Evolutionary conservation across 2,113 vertebrate species (phyloP).

Genomic region (Pangasianodon gigas): DNA sequence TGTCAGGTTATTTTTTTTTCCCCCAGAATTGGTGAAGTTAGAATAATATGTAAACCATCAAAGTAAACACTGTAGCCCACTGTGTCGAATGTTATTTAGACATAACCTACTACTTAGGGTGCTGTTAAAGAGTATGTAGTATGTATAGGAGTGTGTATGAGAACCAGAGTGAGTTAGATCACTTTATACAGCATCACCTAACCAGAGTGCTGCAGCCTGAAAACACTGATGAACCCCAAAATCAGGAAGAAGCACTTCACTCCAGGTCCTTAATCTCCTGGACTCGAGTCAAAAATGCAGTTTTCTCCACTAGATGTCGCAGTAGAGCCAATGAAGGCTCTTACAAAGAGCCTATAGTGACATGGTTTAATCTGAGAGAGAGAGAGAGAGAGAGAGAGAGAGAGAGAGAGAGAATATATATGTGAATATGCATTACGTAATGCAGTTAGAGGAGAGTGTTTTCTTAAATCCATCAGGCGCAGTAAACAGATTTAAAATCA

Average conservation of each 20-base stretch:
- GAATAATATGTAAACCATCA: not conserved
- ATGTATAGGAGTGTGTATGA: not conserved
- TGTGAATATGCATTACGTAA: slow-evolving; percentile 62
- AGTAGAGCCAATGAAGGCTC: slow-evolving; percentile 69
- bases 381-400: not conserved
- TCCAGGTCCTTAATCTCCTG: slow-evolving; percentile 15
- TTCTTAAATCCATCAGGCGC: not conserved
- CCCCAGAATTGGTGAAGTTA: not conserved
- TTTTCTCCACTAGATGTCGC: slow-evolving; percentile 81
- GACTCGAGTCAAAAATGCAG: not conserved
- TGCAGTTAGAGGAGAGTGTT: slow-evolving; percentile 26
- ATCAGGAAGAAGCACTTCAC: not conserved
- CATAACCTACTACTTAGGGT: not conserved
- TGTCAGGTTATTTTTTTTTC: not conserved
- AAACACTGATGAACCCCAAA: not conserved
- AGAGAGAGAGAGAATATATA: slow-evolving; percentile 20
- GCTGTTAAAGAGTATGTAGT: not conserved
- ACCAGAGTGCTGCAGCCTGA: not conserved
- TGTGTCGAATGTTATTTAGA: not conserved
- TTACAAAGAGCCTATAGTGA: slow-evolving; percentile 1
- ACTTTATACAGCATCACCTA: not conserved
- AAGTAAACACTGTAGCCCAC: not conserved
- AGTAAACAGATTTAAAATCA: not conserved
- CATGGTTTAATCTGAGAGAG: not conserved
- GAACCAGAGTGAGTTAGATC: not conserved